phyloP scores from a whole-genome alignment of 1,140 invertebrate species.

The Eurosta solidaginis region DNA sequence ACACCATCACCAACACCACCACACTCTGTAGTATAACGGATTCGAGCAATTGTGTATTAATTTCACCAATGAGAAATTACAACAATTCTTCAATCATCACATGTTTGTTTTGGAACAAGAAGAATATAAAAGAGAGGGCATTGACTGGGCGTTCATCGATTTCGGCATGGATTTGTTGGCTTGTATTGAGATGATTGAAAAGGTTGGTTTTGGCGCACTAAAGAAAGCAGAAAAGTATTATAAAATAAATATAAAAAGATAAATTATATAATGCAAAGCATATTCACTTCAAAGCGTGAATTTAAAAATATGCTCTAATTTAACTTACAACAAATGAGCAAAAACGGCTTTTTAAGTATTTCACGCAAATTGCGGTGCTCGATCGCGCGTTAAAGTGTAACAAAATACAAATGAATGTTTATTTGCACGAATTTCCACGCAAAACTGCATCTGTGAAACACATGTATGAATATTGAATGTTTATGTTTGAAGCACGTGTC shows the following conservation, averaged over 20 bases:
- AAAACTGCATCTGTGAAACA: too few species aligned
- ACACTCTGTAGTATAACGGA: constrained; percentile 81
- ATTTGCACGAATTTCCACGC: too few species aligned
- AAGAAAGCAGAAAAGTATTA: neutral
- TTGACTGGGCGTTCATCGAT: constrained; percentile 96
- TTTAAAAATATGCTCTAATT: too few species aligned
- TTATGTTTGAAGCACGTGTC: too few species aligned
- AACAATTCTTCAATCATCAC: constrained; percentile 99
- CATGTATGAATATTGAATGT: too few species aligned
- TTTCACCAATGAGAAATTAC: constrained; percentile 97
- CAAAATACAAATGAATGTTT: too few species aligned
- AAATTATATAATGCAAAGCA: too few species aligned
- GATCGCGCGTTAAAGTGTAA: too few species aligned
- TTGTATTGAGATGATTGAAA: constrained; percentile 97
- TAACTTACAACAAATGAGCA: too few species aligned
- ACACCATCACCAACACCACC: neutral
- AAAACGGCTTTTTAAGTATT: too few species aligned
- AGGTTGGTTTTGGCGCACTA: constrained; percentile 69
- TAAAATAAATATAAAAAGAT: neutral
- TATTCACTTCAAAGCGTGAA: too few species aligned
- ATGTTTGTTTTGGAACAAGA: constrained; percentile 98
- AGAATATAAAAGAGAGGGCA: constrained; percentile 94
- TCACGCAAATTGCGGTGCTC: too few species aligned
- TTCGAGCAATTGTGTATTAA: constrained; percentile 99
- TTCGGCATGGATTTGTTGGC: constrained; percentile 97